Percentiles rank a stretch among this genome's conserved stretches.
Evolutionary conservation across 2,888 invertebrate genomes (phyloP).

Genomic region (Napeogenes sylphis): DNA sequence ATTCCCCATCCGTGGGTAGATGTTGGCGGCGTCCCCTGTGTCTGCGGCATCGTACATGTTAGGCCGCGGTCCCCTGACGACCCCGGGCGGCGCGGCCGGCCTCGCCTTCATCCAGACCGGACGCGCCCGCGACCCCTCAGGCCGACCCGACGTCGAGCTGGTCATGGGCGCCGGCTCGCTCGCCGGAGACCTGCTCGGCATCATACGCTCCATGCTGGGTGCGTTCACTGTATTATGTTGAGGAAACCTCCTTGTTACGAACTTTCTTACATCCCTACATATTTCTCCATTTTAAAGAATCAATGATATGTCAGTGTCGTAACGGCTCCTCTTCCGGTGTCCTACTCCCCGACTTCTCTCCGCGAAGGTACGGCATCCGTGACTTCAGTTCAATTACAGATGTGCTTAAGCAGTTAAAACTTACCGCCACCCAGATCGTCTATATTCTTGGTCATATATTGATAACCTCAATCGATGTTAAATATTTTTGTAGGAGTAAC

Average conservation of each 20-base stretch:
- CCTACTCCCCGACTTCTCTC: too few species aligned
- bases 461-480: too few species aligned
- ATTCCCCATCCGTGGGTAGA: conserved; percentile 34
- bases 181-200: conserved; percentile 84
- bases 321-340: too few species aligned
- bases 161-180: conserved; percentile 87
- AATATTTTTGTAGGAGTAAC: conserved; percentile 62
- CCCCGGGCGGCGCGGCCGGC: conserved; percentile 88
- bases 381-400: too few species aligned
- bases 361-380: too few species aligned
- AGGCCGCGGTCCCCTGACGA: conserved; percentile 83
- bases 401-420: too few species aligned
- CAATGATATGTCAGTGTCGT: too few species aligned
- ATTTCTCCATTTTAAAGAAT: too few species aligned
- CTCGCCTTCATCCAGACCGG: conserved; percentile 82
- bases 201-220: conserved; percentile 80
- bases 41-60: conserved; percentile 80
- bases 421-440: too few species aligned
- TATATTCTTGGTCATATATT: too few species aligned
- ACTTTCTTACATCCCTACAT: too few species aligned
- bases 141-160: conserved; percentile 88
- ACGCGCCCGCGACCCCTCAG: conserved; percentile 69
- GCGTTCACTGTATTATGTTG: conserved; percentile 30
- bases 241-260: too few species aligned
- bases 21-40: conserved; percentile 66